Percentiles rank a stretch among this genome's conserved stretches.
Conservation (phyloP, 1,140 invertebrate genomes). For the Diprion similis region DNA sequence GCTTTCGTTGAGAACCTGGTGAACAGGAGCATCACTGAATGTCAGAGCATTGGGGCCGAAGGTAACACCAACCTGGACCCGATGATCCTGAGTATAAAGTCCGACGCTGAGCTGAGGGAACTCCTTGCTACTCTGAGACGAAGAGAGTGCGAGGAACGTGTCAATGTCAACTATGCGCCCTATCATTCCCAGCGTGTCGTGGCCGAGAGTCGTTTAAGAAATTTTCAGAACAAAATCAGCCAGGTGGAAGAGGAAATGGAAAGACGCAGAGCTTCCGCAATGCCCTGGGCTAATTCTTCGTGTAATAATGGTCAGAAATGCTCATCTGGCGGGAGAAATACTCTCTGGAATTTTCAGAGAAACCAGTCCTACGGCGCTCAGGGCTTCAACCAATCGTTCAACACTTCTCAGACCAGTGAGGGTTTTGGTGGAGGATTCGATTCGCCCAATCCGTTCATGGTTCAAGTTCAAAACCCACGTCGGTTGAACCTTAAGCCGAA, state of each 20-base stretch:
- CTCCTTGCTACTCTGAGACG: constrained; percentile 41
- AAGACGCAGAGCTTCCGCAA: constrained; percentile 32
- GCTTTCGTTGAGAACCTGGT: constrained; percentile 44
- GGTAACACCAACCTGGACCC: constrained; percentile 38
- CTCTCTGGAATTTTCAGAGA: neutral
- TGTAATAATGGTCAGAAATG: too few species aligned
- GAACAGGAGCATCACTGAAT: constrained; percentile 47
- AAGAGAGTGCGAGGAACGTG: constrained; percentile 49
- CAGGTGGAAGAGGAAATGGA: constrained; percentile 52
- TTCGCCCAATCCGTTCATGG: constrained; percentile 47
- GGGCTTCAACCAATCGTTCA: constrained; percentile 25
- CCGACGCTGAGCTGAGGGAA: constrained; percentile 48
- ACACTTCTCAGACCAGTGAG: constrained; percentile 14
- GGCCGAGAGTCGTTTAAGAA: constrained; percentile 41
- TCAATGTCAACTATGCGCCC: constrained; percentile 47
- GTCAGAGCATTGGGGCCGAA: constrained; percentile 45
- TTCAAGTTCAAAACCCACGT: constrained; percentile 39
- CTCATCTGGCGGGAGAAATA: neutral
- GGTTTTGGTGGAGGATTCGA: constrained; percentile 22
- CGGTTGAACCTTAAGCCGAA: constrained; percentile 46
- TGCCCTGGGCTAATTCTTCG: constrained; percentile 21
- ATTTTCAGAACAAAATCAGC: constrained; percentile 46
- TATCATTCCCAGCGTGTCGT: constrained; percentile 47
- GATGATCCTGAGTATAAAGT: constrained; percentile 42
- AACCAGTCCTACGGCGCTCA: too few species aligned